A percentile compares a stretch with the other conserved stretches of the same genome.
phyloP scores from a whole-genome alignment of 2,888 invertebrate genomes.

The Gymnosoma rotundatum region DNA sequence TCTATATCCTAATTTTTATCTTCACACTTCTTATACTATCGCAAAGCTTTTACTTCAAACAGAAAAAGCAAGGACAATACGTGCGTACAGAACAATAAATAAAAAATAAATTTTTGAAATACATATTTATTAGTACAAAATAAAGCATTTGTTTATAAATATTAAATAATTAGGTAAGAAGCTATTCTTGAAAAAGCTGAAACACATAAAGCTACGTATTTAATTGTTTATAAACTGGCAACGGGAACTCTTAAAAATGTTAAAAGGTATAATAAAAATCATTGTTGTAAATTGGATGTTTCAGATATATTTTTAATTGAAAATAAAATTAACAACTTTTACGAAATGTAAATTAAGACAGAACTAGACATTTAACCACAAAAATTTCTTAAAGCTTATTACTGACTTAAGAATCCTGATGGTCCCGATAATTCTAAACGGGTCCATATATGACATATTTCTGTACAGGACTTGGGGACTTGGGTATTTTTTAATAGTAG shows the following conservation, averaged over 20 bases:
- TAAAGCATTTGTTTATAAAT: not conserved
- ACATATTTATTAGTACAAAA: slow-evolving; percentile 32
- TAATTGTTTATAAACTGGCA: not conserved
- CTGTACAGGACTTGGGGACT: slow-evolving; percentile 12
- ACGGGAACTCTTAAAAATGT: not conserved
- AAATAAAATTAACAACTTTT: slow-evolving; percentile 1
- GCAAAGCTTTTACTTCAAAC: no score
- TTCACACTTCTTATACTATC: no score
- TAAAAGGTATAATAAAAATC: not conserved
- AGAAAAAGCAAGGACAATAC: no score
- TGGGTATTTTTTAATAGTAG: slow-evolving; percentile 50
- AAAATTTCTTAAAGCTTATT: slow-evolving; percentile 25
- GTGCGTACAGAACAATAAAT: no score
- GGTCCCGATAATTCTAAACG: not conserved
- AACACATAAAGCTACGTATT: not conserved
- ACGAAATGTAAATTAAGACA: not conserved
- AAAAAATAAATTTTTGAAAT: no score
- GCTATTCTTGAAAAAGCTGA: not conserved
- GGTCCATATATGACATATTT: not conserved
- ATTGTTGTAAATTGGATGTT: not conserved
- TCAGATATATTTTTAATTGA: slow-evolving; percentile 4
- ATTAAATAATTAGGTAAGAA: not conserved
- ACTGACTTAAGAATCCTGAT: slow-evolving; percentile 25
- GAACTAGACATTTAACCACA: slow-evolving; percentile 5
- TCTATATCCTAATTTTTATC: no score